Conservation (phyloP, 2,888 invertebrate species). For the Ischnus inquisitorius region DNA sequence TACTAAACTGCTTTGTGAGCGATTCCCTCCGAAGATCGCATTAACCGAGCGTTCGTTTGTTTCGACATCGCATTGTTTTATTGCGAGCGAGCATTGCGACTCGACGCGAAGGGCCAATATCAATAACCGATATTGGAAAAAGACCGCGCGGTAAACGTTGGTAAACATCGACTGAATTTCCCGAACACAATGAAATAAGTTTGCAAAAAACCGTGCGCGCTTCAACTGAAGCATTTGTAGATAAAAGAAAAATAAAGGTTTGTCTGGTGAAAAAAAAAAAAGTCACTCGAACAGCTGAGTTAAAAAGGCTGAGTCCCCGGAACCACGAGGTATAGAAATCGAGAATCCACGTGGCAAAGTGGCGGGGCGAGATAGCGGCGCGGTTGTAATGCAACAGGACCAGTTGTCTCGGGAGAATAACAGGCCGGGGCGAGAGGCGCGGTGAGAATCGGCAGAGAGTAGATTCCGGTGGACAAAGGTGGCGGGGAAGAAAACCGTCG, state of each 20-base stretch:
- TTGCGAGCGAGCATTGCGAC: background rate
- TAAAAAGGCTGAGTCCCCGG: constrained; percentile 1
- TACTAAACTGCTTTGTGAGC: background rate
- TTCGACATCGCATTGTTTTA: background rate
- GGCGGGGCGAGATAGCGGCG: constrained; percentile 36
- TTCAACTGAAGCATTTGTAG: no score
- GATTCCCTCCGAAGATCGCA: background rate
- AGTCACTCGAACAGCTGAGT: constrained; percentile 37
- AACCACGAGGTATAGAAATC: constrained; percentile 28
- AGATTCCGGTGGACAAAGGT: constrained; percentile 13
- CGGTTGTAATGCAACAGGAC: constrained; percentile 31
- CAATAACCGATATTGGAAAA: background rate
- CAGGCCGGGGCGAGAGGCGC: constrained; percentile 18
- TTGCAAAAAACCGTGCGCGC: no score
- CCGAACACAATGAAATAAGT: background rate
- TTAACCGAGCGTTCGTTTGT: background rate
- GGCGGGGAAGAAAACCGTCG: constrained; percentile 32
- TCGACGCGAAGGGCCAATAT: background rate
- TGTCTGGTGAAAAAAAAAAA: constrained; percentile 13
- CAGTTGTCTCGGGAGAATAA: constrained; percentile 2
- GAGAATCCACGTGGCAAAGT: constrained; percentile 48
- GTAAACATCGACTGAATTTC: no score
- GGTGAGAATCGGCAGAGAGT: constrained; percentile 11
- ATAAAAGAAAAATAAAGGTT: no score
- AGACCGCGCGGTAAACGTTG: no score